phyloP scores from a whole-genome alignment of 2,888 invertebrate species.

The Lottia scabra region DNA sequence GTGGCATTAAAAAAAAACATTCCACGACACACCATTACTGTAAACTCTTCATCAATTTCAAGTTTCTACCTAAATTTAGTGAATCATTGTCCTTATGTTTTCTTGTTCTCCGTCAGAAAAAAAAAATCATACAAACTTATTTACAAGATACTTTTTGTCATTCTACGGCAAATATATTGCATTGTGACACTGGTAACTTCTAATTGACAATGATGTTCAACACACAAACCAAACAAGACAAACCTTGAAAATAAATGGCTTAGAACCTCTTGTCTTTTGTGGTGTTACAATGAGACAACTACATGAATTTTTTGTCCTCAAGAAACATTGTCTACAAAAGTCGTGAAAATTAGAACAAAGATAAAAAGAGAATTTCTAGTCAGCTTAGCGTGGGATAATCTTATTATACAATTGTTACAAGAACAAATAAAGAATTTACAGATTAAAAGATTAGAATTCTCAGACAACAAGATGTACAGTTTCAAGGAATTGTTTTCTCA shows the following conservation, averaged over 20 bases:
- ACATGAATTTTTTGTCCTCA: no score
- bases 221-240: slow-evolving; percentile 2
- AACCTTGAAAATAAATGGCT: slow-evolving; percentile 1
- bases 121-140: background rate
- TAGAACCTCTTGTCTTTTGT: background rate
- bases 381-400: no score
- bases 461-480: no score
- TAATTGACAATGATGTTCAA: slow-evolving; percentile 6
- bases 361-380: no score
- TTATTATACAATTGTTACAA: no score
- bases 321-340: no score
- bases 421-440: no score
- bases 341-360: no score
- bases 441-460: no score
- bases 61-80: background rate
- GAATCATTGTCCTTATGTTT: background rate
- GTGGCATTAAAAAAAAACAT: background rate
- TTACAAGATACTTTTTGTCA: background rate
- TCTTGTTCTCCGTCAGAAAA: background rate
- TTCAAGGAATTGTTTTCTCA: no score
- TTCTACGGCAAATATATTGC: background rate
- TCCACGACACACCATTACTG: background rate
- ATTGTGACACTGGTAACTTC: background rate
- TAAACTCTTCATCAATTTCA: slow-evolving; percentile 4
- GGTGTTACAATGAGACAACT: background rate